Evolutionary conservation across 1,140 invertebrate species (phyloP), one percentile per base, ranked within the genome.

Genomic region (Orius insidiosus): DNA sequence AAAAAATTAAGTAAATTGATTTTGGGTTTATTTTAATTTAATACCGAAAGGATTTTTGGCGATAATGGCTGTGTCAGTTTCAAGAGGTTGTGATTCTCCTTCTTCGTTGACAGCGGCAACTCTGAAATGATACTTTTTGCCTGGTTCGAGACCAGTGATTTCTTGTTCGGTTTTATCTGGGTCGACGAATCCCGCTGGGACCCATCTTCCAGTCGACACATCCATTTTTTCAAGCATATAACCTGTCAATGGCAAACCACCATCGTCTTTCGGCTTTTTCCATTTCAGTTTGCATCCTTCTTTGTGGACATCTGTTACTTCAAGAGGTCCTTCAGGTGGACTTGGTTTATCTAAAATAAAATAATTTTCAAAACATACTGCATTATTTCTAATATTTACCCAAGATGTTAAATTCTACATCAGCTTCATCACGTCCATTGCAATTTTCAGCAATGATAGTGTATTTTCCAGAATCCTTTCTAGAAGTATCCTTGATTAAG

Each of bases 31-130:
- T 32, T 19, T 13, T n/a, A 14, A 41, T 19, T 44, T 44, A 24
- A 61, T 65, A 78, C 80, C 90, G 64, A 80, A 95, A 52, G 93
- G 90, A 78, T 98, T 95, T 65, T 98, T 98, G 39, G 94, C 94
- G 8, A 85, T 59, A 46, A 85, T 84, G 0, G 83, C 70, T 46
- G 76, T 72, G 47, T 92, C 87, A 0, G 86, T 85, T 54, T 90
- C 85, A 10, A 97, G 62, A 8, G 89, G 86, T 58, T 90, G 85
- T 0, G 89, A 93, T 66, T 94, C 87, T 14, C 93, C 92, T 63
- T 94, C 90, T 56, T 94, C 89, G 64, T 97, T 97, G 0, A 88
- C 72, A 9, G 92, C 93, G 58, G 85, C 85, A 0, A 97, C 89
- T 48, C 93, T 72, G 73, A 97, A 97, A 53, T 94, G 80, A 59